phyloP scores from a whole-genome alignment of 2,113 vertebrate genomes.

The Neodon shergylaensis region DNA sequence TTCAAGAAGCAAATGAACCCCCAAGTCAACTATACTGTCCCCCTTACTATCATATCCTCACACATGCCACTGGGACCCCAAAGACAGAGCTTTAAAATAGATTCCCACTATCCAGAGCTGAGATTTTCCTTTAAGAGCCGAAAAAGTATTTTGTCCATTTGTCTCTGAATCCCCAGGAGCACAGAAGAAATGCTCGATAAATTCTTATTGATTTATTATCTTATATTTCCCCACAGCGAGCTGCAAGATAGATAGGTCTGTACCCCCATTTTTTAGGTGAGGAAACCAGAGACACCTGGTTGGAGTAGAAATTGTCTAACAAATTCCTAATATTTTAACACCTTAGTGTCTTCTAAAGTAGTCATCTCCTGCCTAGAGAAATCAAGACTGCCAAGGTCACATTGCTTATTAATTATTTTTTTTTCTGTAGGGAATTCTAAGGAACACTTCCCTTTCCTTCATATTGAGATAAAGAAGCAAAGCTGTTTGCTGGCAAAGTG shows the following conservation, averaged over 20 bases:
- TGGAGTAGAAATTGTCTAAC: not conserved
- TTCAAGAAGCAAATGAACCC: not conserved
- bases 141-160: slow-evolving; percentile 20
- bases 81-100: not conserved
- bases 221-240: slow-evolving; percentile 28
- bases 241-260: not conserved
- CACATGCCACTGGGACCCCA: not conserved
- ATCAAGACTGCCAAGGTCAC: not conserved
- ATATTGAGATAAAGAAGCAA: slow-evolving; percentile 33
- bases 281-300: not conserved
- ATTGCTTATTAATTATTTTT: slow-evolving; percentile 33
- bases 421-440: slow-evolving; percentile 34
- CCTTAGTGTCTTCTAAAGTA: not conserved
- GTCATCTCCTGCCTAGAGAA: not conserved
- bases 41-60: not conserved
- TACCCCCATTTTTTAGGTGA: slow-evolving; percentile 36
- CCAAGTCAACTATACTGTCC: not conserved
- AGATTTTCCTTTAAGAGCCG: slow-evolving; percentile 38
- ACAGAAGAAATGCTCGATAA: slow-evolving; percentile 23
- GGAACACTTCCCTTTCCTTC: slow-evolving; percentile 24
- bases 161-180: slow-evolving; percentile 55
- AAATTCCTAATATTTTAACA: not conserved
- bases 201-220: slow-evolving; percentile 54
- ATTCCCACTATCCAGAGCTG: not conserved
- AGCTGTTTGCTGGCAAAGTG: not conserved